Evolutionary conservation across 2,888 invertebrate species (phyloP).

Genomic region (Aromia moschata): DNA sequence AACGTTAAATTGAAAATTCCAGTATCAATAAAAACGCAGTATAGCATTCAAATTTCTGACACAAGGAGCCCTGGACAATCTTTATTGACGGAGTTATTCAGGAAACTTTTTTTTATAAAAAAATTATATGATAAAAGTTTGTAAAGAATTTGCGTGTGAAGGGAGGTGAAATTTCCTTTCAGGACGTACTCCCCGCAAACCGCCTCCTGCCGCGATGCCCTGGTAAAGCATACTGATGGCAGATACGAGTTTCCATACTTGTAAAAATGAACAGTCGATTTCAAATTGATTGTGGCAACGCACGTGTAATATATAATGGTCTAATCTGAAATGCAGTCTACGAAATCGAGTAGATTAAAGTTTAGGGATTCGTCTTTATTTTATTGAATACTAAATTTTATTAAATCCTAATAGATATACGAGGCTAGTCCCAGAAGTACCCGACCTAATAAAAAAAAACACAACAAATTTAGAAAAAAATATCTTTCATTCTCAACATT

Average conservation of each 20-base stretch:
- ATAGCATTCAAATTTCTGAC: conserved; percentile 33
- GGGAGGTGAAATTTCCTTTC: conserved; percentile 38
- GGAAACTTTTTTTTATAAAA: conserved; percentile 32
- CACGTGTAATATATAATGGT: conserved; percentile 8
- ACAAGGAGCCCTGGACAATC: conserved; percentile 38
- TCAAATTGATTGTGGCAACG: conserved; percentile 7
- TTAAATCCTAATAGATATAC: too few relatives aligned
- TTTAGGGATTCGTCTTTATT: too few relatives aligned
- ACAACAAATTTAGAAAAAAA: too few relatives aligned
- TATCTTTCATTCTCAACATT: too few relatives aligned
- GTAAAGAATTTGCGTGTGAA: conserved; percentile 41
- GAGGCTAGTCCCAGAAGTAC: too few relatives aligned
- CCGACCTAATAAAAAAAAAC: too few relatives aligned
- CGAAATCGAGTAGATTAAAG: too few relatives aligned
- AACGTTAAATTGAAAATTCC: conserved; percentile 36
- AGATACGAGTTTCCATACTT: conserved; percentile 13
- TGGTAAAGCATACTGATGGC: conserved; percentile 20
- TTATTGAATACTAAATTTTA: too few relatives aligned
- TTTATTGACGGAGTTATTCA: conserved; percentile 39
- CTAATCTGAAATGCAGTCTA: not conserved
- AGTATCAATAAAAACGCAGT: conserved; percentile 32
- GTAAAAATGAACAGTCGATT: conserved; percentile 15
- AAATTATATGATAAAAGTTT: conserved; percentile 40
- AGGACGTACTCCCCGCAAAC: conserved; percentile 23
- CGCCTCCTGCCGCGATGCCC: not conserved